These are phyloP conservation scores for Parazoanthus darwini DNA, from an alignment of 92 coral and sea anemone genomes.

Conservation along the genomic window DNA sequence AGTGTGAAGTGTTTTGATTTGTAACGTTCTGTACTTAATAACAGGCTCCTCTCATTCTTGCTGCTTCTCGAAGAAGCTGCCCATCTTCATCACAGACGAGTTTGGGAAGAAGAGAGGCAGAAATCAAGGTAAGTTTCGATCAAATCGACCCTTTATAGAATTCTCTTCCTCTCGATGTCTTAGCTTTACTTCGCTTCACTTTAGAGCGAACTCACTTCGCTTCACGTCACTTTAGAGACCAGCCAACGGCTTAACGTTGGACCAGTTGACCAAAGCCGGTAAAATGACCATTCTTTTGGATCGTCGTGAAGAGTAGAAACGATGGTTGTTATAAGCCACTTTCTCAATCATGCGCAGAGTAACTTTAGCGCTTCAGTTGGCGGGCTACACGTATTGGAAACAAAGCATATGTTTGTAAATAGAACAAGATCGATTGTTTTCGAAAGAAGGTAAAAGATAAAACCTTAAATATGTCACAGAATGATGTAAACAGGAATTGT, in stretches of 20 bases:
- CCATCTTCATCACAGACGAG: constrained; percentile 74
- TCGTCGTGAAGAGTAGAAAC: neutral
- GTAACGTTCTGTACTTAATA: neutral
- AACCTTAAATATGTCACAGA: no score
- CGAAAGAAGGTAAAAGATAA: no score
- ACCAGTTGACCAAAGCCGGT: neutral
- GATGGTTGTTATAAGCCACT: neutral
- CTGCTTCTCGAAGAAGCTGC: constrained; percentile 72
- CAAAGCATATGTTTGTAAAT: no score
- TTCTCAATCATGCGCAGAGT: no score
- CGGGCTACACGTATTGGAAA: no score
- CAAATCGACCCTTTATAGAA: neutral
- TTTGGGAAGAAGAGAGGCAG: constrained; percentile 63
- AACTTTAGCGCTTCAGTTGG: no score
- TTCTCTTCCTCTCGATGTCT: no score
- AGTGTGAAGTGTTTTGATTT: neutral
- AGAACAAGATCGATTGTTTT: no score
- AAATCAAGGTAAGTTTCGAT: constrained; percentile 58
- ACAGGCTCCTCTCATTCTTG: constrained; percentile 67
- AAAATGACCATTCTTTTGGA: neutral
- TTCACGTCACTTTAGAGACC: no score
- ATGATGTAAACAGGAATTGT: no score
- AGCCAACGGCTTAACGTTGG: neutral
- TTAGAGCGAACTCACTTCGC: no score
- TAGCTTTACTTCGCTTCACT: no score